These are phyloP conservation scores for Ataeniobius toweri DNA, from an alignment of 2,797 vertebrate species.

Conservation along the genomic window DNA sequence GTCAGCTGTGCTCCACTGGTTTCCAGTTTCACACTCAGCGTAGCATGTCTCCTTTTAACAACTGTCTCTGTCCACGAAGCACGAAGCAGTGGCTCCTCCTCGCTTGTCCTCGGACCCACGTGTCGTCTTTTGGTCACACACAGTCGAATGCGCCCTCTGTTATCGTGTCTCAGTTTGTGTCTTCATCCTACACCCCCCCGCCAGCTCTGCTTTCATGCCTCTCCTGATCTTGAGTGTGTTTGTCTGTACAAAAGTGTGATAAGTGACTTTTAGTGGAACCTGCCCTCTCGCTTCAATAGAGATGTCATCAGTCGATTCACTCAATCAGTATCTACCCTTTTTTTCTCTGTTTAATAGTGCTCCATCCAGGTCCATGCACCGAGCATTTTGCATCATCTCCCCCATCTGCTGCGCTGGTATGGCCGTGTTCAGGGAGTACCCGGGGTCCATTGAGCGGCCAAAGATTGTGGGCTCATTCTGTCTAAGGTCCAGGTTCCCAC, in stretches of 20 bases:
- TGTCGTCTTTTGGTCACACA: slow-evolving; percentile 33
- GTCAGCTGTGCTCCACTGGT: slow-evolving; percentile 78
- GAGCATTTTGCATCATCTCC: slow-evolving; percentile 76
- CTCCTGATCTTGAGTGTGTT: slow-evolving; percentile 14
- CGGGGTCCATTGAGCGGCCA: slow-evolving; percentile 82
- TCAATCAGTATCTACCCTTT: slow-evolving; percentile 41
- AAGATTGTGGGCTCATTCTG: slow-evolving; percentile 84
- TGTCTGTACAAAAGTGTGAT: slow-evolving; percentile 37
- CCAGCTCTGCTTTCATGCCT: slow-evolving; percentile 40
- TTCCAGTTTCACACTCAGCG: slow-evolving; percentile 81
- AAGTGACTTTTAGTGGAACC: slow-evolving; percentile 43
- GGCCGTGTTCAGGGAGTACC: slow-evolving; percentile 87
- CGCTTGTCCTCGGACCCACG: slow-evolving; percentile 16
- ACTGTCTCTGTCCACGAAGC: slow-evolving; percentile 60
- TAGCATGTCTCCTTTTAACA: slow-evolving; percentile 77
- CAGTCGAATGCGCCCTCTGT: slow-evolving; percentile 29
- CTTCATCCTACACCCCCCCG: slow-evolving; percentile 11
- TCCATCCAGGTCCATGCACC: slow-evolving; percentile 74
- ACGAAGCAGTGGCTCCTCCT: slow-evolving; percentile 36
- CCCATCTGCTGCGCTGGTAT: slow-evolving; percentile 89
- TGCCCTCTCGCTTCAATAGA: slow-evolving; percentile 46
- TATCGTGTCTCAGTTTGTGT: slow-evolving; percentile 55
- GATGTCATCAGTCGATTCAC: slow-evolving; percentile 53
- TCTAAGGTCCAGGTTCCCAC: slow-evolving; percentile 45
- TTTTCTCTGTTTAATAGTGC: slow-evolving; percentile 71